Base-by-base conservation (phyloP, 1,140 invertebrate species). In the Megathymus violae region DNA sequence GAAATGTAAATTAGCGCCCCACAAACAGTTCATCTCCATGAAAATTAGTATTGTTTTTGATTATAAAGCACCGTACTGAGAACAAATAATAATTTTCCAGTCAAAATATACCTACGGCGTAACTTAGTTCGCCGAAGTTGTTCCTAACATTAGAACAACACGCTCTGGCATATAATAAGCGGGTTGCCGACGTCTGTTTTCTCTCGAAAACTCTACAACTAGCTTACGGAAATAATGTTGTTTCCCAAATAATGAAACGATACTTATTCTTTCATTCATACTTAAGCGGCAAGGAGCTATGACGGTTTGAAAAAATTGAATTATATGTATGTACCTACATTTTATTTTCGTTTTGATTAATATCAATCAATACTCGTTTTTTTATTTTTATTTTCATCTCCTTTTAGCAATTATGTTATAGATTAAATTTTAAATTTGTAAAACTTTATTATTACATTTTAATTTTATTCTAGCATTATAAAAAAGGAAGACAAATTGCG, bases 71-170 rank as follows among this genome's bases (percentile, higher is more conserved):
- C 25, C 50, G 34, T 52, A 40, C 16, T 36, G 34, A 38, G 50
- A 40, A 70, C 68, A 73, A 69, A 69, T 69, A 69, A 67, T 67
- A 69, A 69, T 64, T 72, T 72, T 36, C 41, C 60, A 73, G 64
- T 63, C 47, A 60, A 62, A 70, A 69, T 65, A 70, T 62, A 66
- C 62, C 38, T 50, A 46, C 50, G 27, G 34, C 56, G 16, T 62
- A 56, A 56, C 59, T 64, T 34, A 19, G 50, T 48, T 46, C 44
- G 34, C 47, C 59, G 27, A 59, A 62, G 52, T 63, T 63, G 61
- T 64, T 50, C 13, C 27, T 40, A 46, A 65, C 59, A 65, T 65
- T 67, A 71, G 58, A 70, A 75, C 64, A 78, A 73, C 67, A 72
- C 54, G 62, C 40, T 40, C 36, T 40, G 22, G 41, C 52, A 67